phyloP scores from a whole-genome alignment of 2,888 invertebrate genomes.

The Cephonodes hylas region DNA sequence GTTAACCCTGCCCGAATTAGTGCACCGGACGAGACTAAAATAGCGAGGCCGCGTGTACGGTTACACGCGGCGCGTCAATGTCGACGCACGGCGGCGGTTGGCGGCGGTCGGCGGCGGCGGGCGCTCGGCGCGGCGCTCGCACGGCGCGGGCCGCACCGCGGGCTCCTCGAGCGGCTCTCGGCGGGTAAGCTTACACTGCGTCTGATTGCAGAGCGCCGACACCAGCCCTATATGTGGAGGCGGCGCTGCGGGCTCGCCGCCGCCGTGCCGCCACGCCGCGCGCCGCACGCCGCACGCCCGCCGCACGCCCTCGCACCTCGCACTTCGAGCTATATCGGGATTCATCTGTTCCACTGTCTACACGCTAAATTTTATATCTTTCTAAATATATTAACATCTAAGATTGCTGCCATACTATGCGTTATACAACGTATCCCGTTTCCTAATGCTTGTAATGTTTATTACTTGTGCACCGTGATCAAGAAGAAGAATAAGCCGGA shows the following conservation, averaged over 20 bases:
- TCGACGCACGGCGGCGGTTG: constrained; percentile 61
- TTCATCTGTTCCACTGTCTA: constrained; percentile 70
- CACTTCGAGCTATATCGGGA: constrained; percentile 69
- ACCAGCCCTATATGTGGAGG: constrained; percentile 77
- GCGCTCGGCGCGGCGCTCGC: no score
- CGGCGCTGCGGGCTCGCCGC: constrained; percentile 46
- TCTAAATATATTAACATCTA: constrained; percentile 65
- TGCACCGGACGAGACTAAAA: constrained; percentile 78
- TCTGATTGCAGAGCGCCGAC: constrained; percentile 70
- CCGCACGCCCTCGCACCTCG: constrained; percentile 57
- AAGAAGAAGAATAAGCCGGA: constrained; percentile 22
- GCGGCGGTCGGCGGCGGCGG: constrained; percentile 61
- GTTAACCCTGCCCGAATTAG: constrained; percentile 81
- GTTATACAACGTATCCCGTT: constrained; percentile 36
- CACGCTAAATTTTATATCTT: constrained; percentile 68
- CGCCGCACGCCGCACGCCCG: constrained; percentile 42
- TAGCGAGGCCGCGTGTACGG: constrained; percentile 78
- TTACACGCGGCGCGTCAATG: constrained; percentile 78
- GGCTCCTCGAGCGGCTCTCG: constrained; percentile 56
- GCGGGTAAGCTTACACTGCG: constrained; percentile 72
- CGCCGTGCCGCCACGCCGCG: constrained; percentile 45
- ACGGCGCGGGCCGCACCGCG: constrained; percentile 58
- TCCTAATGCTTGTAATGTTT: constrained; percentile 24
- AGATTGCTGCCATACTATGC: constrained; percentile 46
- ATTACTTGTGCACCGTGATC: constrained; percentile 17